Evolutionary conservation across 2,888 invertebrate genomes (phyloP), one percentile per base, ranked within the genome.

Genomic region (Pomacea canaliculata): DNA sequence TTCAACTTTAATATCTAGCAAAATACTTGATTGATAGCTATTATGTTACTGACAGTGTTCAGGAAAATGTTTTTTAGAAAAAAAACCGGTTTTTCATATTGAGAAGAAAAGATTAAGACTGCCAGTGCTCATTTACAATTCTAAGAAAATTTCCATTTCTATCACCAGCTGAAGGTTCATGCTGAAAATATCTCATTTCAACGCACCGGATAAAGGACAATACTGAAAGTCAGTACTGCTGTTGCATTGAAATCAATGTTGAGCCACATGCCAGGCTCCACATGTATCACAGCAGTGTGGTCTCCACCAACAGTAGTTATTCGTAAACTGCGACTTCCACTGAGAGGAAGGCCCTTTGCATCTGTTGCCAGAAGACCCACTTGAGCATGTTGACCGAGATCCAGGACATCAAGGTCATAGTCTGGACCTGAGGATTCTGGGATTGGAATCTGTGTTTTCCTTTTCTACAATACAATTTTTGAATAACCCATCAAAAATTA

Each of bases 331-430:
- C 76, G 76, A 27, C 71, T 60, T 1, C 84, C 85, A 37, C 46
- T 74, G 19, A 77, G 73, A 8, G 83, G 82, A 18, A 77, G 68
- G 18, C 83, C 84, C n/a, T 76, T 65, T 27, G 78, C 75, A 69
- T 85, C 83, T 3, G 81, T 82, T 59, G 85, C 84, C 74, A 85
- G 81, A 49, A 86, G 76, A 71, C 84, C 85, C 59, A 86, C 85
- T 49, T 83, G 78, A n/a, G 86, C 86, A 81, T 85, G 80, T 65
- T 78, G 72, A 48, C 86, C 85, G 59, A 85, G 80, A 77, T 86
- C 86, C 67, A 86, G 78, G 7, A 79, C 73, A 70, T 84, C 82
- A 46, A 86, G 78, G 73, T 82, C 77, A 79, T 83, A 81, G 76
- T 85, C 85, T 19, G 68, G 66, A 0, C 79, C 79, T 37, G 81